Base-by-base conservation (phyloP, 2,113 vertebrate genomes). In the Zosterops lateralis region DNA sequence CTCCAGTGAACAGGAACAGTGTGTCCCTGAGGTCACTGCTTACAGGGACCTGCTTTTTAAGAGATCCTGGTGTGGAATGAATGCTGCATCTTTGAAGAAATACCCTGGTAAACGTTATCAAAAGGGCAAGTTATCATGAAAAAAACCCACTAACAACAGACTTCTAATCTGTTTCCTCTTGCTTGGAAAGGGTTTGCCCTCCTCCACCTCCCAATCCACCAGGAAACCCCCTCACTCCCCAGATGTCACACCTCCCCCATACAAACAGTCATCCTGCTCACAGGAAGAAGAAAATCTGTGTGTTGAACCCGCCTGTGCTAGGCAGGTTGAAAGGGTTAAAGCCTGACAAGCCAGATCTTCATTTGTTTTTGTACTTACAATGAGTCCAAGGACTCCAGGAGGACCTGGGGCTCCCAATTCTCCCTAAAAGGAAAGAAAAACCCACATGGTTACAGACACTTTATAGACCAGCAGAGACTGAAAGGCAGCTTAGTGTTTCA, bases 381-480 rank as follows among this genome's bases (percentile, higher is more conserved):
- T 98, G 93, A 99, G 98, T 96, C 99, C 99, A 84, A 92, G 98
- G 93, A 99, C 99, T 98, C 99, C 99, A 80, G 97, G 96, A 97
- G 99, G 99, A 96, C 99, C 99, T n/a, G 98, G 98, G 95, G 98
- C 98, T 97, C 99, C 99, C 95, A 99, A 91, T 74, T 99, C 98
- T 96, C 99, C 99, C 99, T 99, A 83, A 65, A 97, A 97, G 95
- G 84, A 97, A 93, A 98, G 84, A 94, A 92, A 97, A 90, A 98
- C 91, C 95, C 47, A 96, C 91, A 91, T 1, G 91, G 97, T 98
- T 97, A 98, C 4, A 25, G 83, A 68, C 74, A 85, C 77, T 96
- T 95, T 42, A 76, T 36, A 84, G 90, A 80, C 77, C 97, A 97
- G 96, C 95, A 97, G 97, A 97, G 95, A 47, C 93, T 97, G 96